These are phyloP conservation scores for Daubentonia madagascariensis DNA, from an alignment of 2,113 vertebrate species.

Conservation along the genomic window DNA sequence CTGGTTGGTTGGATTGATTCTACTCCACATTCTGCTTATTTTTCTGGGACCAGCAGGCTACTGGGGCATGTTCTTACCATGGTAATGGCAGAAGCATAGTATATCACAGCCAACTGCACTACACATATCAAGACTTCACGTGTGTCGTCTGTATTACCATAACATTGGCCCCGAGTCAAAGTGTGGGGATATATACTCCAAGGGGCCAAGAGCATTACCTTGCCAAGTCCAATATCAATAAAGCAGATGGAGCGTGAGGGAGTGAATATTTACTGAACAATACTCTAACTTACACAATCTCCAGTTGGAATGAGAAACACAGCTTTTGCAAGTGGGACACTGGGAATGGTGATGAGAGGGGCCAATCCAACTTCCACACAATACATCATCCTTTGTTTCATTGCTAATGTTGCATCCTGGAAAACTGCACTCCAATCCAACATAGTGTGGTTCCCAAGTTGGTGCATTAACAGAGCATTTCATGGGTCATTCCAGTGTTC, in stretches of 20 bases:
- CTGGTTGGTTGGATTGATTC: neutral
- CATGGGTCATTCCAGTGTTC: neutral
- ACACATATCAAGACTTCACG: neutral
- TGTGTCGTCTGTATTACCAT: neutral
- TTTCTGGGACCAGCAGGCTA: neutral
- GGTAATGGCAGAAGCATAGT: neutral
- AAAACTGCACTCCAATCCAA: neutral
- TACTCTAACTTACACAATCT: neutral
- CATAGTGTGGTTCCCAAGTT: accelerated
- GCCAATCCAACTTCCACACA: neutral
- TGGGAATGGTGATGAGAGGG: neutral
- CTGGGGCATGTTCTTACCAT: neutral
- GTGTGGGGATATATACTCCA: neutral
- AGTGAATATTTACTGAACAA: neutral
- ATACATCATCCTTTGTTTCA: neutral
- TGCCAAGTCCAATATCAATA: neutral
- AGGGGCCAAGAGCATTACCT: neutral
- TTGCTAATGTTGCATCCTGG: neutral
- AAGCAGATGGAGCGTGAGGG: neutral
- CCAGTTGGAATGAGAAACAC: neutral
- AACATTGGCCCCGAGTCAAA: neutral
- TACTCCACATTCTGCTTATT: neutral
- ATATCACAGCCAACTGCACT: neutral
- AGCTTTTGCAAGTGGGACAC: neutral
- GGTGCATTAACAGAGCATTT: neutral